Percentiles rank a stretch among this genome's conserved stretches.
Conservation (phyloP, 2,797 vertebrate species). For the Pempheris klunzingeri region DNA sequence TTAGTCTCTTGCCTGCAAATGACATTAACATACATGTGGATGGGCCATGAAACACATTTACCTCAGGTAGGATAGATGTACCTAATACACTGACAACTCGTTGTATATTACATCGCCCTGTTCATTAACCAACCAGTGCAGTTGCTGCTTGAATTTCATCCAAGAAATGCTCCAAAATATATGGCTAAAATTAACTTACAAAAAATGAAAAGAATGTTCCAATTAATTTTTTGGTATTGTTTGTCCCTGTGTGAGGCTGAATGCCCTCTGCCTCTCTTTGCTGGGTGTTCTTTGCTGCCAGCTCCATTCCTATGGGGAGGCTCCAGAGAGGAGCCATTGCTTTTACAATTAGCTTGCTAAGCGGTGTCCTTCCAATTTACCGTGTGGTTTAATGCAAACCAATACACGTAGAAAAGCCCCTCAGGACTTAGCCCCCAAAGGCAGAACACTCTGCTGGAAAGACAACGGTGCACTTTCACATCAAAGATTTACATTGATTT, state of each 20-base stretch:
- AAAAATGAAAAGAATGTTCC: neutral
- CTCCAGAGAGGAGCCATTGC: constrained; percentile 44
- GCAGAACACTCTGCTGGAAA: constrained; percentile 53
- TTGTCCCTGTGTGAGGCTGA: constrained; percentile 18
- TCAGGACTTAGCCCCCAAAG: constrained; percentile 44
- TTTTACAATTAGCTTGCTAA: constrained; percentile 65
- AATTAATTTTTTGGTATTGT: constrained; percentile 9
- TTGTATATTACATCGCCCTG: neutral
- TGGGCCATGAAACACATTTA: neutral
- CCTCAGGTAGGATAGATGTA: neutral
- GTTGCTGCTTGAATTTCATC: neutral
- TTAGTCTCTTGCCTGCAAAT: neutral
- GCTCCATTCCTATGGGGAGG: constrained; percentile 23
- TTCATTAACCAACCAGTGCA: neutral
- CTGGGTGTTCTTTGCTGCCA: constrained; percentile 32
- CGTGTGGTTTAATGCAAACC: constrained; percentile 64
- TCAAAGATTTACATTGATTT: constrained; percentile 71
- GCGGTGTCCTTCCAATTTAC: constrained; percentile 60
- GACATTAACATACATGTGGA: neutral
- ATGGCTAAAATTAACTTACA: neutral
- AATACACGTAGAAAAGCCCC: constrained; percentile 51
- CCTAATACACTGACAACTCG: neutral
- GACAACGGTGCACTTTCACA: constrained; percentile 65
- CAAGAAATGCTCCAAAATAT: constrained; percentile 5
- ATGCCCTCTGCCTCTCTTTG: constrained; percentile 42